Base-by-base conservation (phyloP, 2,888 invertebrate species). In the Teinopalpus imperialis region DNA sequence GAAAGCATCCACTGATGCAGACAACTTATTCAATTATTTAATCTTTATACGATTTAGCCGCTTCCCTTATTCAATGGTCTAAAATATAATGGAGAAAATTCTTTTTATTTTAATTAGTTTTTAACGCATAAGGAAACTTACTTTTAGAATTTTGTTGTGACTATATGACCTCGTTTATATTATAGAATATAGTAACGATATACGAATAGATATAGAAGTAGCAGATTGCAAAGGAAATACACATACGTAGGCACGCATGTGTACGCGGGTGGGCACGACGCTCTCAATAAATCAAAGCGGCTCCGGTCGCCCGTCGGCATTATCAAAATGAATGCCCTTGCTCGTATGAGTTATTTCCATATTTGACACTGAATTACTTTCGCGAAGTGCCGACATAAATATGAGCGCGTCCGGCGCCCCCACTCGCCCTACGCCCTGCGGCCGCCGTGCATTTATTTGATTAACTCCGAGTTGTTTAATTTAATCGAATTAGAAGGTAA, bases 401-500 rank as follows among this genome's bases (percentile, higher is more conserved):
- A 85, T 62, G 59, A 71, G 69, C 60, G 57, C 49, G 56, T 48
- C 59, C 60, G 57, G 56, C 54, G 53, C 49, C 54, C 45, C 16
- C 48, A 40, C 56, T 53, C 60, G 53, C 47, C 62, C 50, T 63
- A 66, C 62, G 66, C 62, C 66, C 66, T 56, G 62, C 74, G 78
- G 74, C 82, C 79, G 74, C 74, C 71, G 66, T 78, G 81, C 88
- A 88, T 88, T 89, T 89, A 89, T 89, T 89, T 89, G 89, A 89
- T 89, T 89, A 89, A 89, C 87, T 87, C 78, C 66, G 86, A 87
- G 87, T 88, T 89, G 86, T 88, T 89, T 89, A 89, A 88, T 89
- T 88, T 88, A 88, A 88, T 87, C 82, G 83, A 87, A 81, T 88
- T 87, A 87, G 76, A 81, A 85, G 81, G 83, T 80, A 75, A 81